Base-by-base conservation (phyloP, 2,797 vertebrate genomes). In the Alca torda region DNA sequence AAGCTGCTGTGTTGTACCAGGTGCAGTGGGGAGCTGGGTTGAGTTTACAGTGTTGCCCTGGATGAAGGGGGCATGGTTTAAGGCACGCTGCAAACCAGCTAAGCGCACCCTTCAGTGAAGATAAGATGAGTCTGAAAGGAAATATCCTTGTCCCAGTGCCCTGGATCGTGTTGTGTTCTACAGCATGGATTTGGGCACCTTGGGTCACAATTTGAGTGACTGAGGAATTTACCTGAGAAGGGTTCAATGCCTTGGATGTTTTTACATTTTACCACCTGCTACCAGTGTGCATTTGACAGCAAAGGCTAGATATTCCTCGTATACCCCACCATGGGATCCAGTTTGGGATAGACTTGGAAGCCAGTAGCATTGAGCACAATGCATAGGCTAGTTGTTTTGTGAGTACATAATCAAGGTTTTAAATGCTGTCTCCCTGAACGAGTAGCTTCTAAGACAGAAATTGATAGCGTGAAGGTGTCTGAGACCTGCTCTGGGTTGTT, bases 181-280 rank as follows among this genome's bases (percentile, higher is more conserved):
- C 97, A 97, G n/a, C 78, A 20, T 92, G 95, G 93, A 46, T 64
- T 61, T 90, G 31, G 67, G 89, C 43, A 39, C 74, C 77, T 88
- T 88, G 96, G 89, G 30, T 87, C 39, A 21, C 26, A 61, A 35
- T 61, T 68, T 81, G 97, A 98, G 95, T 96, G 96, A 97, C 90
- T 16, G 96, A 97, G 97, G 97, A 97, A 97, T 97, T 97, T 98
- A 94, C 97, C 97, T 97, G 98, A 97, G 97, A 97, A 97, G 97
- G 96, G 67, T 23, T 87, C 28, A 6, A 33, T 65, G 35, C 41
- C 10, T 50, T 41, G 31, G 23, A 4, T 57, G 16, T 77, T 74
- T 56, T 41, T 33, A 15, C 4, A 0, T 39, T 11, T 37, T 26
- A 30, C 6, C n/a, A 25, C 5, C n/a, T 41, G 2, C 28, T 19